A percentile compares a stretch with the other conserved stretches of the same genome.
Evolutionary conservation across 2,888 invertebrate genomes (phyloP).

Genomic region (Amiota mariae): DNA sequence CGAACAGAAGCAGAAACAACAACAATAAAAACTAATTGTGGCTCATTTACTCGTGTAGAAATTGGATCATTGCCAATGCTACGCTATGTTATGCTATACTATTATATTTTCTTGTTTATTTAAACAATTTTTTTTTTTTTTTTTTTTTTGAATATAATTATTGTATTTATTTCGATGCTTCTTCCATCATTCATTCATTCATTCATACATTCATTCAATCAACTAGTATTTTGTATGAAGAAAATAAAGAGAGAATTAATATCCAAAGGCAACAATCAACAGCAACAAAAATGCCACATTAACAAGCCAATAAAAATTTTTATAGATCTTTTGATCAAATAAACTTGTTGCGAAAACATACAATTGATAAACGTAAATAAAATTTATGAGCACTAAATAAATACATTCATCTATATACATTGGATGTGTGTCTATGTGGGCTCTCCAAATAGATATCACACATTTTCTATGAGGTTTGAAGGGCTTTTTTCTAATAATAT

Average conservation of each 20-base stretch:
- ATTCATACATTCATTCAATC: not conserved
- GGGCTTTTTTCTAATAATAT: too few species aligned
- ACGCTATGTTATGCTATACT: too few species aligned
- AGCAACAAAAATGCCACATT: slow-evolving; percentile 1
- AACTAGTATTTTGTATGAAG: too few species aligned
- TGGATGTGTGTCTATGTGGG: too few species aligned
- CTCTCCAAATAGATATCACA: too few species aligned
- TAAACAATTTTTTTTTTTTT: not conserved
- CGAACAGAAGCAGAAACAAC: too few species aligned
- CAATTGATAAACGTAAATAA: not conserved
- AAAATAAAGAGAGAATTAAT: not conserved
- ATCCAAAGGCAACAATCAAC: too few species aligned
- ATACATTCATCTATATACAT: not conserved
- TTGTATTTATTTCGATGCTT: not conserved
- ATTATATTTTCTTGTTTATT: not conserved
- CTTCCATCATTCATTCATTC: slow-evolving; percentile 3
- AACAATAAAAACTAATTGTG: too few species aligned
- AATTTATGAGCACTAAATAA: slow-evolving; percentile 20
- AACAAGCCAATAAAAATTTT: slow-evolving; percentile 10
- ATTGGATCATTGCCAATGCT: too few species aligned
- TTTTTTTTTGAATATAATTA: not conserved
- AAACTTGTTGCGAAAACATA: too few species aligned
- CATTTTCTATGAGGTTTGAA: too few species aligned
- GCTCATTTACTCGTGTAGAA: too few species aligned
- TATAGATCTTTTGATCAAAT: not conserved